Conservation (phyloP, 2,797 vertebrate species). For the Anguilla megastoma region DNA sequence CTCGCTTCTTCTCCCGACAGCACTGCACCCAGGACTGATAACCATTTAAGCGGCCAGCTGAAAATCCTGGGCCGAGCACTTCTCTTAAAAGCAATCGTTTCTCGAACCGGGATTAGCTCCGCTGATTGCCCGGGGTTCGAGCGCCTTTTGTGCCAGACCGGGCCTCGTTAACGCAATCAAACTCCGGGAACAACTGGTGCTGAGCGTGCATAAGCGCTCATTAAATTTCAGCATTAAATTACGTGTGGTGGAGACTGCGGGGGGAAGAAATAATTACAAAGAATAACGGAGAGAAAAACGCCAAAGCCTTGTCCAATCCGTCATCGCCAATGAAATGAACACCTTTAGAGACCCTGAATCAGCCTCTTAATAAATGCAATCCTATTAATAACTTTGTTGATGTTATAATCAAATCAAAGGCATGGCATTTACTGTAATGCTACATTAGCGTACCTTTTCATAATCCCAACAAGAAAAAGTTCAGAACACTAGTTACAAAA, state of each 20-base stretch:
- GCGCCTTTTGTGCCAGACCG: not conserved
- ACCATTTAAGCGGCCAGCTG: conserved; percentile 57
- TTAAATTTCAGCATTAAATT: not conserved
- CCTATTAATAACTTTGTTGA: conserved; percentile 62
- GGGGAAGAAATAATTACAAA: not conserved
- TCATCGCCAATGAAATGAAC: not conserved
- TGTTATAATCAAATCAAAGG: conserved; percentile 66
- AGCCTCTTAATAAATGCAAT: conserved; percentile 26
- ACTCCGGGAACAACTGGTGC: conserved; percentile 30
- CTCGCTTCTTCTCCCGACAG: conserved; percentile 46
- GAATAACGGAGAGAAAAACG: not conserved
- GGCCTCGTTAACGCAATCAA: not conserved
- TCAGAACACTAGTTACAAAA: not conserved
- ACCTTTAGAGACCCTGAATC: conserved; percentile 25
- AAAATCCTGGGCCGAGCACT: conserved; percentile 45
- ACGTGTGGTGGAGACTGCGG: not conserved
- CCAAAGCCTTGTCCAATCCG: not conserved
- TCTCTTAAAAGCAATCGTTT: conserved; percentile 45
- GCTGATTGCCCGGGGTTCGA: conserved; percentile 43
- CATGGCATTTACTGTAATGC: conserved; percentile 45
- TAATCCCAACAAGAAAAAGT: not conserved
- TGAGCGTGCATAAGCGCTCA: not conserved
- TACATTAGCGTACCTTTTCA: not conserved
- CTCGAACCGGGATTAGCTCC: conserved; percentile 51
- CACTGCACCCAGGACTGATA: conserved; percentile 58